These are phyloP conservation scores for Halocynthia roretzi DNA, from an alignment of 23 tunicate genomes.

Conservation along the genomic window DNA sequence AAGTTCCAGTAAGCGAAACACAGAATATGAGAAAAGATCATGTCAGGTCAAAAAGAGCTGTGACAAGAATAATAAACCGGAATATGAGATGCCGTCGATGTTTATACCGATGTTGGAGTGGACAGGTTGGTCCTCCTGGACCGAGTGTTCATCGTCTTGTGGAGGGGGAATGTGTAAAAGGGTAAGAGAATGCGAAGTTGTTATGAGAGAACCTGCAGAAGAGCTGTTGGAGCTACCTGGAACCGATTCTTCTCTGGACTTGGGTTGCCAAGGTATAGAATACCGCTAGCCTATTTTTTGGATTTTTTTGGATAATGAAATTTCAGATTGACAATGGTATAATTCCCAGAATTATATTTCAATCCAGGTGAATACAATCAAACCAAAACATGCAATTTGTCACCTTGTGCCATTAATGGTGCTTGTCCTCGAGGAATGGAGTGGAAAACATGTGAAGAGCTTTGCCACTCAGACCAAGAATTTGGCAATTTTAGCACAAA, in stretches of 20 bases:
- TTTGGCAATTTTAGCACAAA: not conserved
- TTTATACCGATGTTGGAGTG: not conserved
- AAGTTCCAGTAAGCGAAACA: not conserved
- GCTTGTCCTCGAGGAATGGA: slow-evolving; percentile 48
- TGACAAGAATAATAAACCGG: not conserved
- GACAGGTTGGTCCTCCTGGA: slow-evolving; percentile 7
- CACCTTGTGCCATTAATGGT: slow-evolving; percentile 36
- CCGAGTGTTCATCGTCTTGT: not conserved
- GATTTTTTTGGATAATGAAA: not conserved
- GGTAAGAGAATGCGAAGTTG: not conserved
- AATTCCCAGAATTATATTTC: not conserved
- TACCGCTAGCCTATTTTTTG: not conserved
- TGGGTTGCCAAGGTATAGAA: slow-evolving; percentile 3
- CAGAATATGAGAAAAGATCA: not conserved
- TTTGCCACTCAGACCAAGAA: slow-evolving; percentile 9
- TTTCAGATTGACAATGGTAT: not conserved
- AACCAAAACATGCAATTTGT: slow-evolving; percentile 13
- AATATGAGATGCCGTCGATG: not conserved
- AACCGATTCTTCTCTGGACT: not conserved
- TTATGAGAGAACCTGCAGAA: not conserved
- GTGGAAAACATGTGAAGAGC: slow-evolving; percentile 10
- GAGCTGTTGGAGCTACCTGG: not conserved
- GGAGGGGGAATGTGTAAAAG: slow-evolving; percentile 2
- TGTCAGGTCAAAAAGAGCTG: not conserved
- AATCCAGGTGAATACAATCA: slow-evolving; percentile 17